Evolutionary conservation across 2,113 vertebrate species (phyloP).

Genomic region (Dendrocopos noguchii): DNA sequence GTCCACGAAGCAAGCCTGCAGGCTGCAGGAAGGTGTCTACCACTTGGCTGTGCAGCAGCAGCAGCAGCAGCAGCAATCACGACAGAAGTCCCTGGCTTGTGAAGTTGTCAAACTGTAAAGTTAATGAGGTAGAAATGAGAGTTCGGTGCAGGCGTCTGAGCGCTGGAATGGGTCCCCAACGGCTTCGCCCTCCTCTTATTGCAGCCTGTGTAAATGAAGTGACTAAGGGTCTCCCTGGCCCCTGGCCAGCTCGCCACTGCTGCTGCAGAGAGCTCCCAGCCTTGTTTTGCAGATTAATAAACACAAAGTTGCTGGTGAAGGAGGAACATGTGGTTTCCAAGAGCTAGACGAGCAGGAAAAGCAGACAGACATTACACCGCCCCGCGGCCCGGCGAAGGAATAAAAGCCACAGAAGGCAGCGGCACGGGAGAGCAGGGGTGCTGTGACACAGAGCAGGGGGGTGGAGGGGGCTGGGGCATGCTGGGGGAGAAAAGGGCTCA

Average conservation of each 20-base stretch:
- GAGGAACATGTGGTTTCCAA: background rate
- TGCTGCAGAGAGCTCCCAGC: background rate
- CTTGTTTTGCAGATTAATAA: constrained; percentile 3
- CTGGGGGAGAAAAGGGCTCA: background rate
- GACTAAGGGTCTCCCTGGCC: constrained; percentile 57
- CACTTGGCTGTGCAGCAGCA: background rate
- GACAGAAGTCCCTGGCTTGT: constrained; percentile 52
- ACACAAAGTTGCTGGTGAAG: background rate
- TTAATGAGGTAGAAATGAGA: constrained; percentile 76
- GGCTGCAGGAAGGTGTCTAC: background rate
- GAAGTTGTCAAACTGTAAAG: constrained; percentile 74
- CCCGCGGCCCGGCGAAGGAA: background rate
- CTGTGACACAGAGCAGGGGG: background rate
- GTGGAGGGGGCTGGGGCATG: background rate
- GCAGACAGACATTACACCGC: constrained; percentile 19
- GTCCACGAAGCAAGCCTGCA: background rate
- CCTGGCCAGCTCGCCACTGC: constrained; percentile 16
- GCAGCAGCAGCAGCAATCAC: background rate
- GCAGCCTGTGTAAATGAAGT: constrained; percentile 39
- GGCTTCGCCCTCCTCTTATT: background rate
- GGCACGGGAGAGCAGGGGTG: background rate
- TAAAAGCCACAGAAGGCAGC: background rate
- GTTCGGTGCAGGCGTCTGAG: constrained; percentile 38
- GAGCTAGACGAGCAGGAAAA: constrained; percentile 19
- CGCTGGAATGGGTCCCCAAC: constrained; percentile 22